Conservation (phyloP, 2,797 vertebrate genomes). For the Phrynocephalus vlangalii region DNA sequence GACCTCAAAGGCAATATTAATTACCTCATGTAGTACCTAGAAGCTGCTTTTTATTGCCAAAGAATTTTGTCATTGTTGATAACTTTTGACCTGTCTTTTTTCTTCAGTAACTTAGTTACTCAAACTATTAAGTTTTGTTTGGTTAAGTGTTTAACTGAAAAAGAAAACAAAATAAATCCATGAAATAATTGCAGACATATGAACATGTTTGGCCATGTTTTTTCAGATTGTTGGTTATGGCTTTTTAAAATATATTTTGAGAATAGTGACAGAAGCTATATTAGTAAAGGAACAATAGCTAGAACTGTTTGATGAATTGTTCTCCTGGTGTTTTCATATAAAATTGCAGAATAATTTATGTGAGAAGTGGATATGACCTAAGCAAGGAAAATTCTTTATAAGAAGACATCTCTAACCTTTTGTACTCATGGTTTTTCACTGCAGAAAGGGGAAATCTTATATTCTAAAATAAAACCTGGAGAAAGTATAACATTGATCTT, state of each 20-base stretch:
- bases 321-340: constrained; percentile 1
- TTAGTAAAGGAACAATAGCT: not conserved
- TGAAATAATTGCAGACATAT: constrained; percentile 30
- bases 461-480: not conserved
- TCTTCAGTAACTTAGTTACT: not conserved
- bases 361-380: not conserved
- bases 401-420: not conserved
- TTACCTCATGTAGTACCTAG: constrained; percentile 37
- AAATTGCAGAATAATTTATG: constrained; percentile 9
- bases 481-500: not conserved
- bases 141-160: constrained; percentile 1
- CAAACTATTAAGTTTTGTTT: not conserved
- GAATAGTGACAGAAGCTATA: accelerated
- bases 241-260: not conserved
- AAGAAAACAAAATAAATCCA: not conserved
- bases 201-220: not conserved
- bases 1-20: constrained; percentile 56
- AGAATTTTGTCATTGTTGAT: not conserved
- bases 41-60: constrained; percentile 44
- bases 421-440: not conserved
- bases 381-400: constrained; percentile 22
- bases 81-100: constrained; percentile 27
- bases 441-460: not conserved
- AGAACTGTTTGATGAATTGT: not conserved
- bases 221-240: not conserved